Evolutionary conservation across 2,113 vertebrate genomes (phyloP).

Genomic region (Strix uralensis): DNA sequence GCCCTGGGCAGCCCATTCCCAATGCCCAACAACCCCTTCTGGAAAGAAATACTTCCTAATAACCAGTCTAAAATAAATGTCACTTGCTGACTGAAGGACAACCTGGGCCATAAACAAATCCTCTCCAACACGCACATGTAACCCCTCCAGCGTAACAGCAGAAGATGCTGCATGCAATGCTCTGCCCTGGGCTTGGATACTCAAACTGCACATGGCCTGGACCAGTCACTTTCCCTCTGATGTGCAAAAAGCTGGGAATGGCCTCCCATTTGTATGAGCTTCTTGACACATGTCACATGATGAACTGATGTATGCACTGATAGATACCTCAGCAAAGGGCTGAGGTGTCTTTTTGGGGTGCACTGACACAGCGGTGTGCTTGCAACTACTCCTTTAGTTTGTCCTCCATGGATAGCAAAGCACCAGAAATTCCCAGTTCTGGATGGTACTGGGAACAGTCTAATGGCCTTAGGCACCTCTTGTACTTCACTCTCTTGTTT

Average conservation of each 20-base stretch:
- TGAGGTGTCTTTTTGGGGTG: neutral
- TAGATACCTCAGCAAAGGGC: neutral
- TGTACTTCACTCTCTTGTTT: neutral
- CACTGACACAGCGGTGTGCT: neutral
- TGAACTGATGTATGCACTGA: neutral
- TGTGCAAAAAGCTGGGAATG: neutral
- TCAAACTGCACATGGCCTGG: neutral
- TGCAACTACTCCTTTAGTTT: neutral
- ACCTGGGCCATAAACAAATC: no score
- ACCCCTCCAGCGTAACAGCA: no score
- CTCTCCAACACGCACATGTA: no score
- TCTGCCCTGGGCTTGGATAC: neutral
- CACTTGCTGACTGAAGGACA: no score
- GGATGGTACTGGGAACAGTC: neutral
- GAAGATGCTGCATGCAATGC: no score
- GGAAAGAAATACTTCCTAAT: no score
- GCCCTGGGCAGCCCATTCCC: no score
- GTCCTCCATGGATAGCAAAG: neutral
- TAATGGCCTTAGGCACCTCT: neutral
- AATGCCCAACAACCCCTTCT: no score
- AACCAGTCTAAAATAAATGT: no score
- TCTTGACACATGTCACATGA: fast-evolving
- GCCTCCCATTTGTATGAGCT: neutral
- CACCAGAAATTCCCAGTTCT: neutral
- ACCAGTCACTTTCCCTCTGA: neutral